Base-by-base conservation (phyloP, 2,888 invertebrate genomes). In the Melanostoma mellinum region DNA sequence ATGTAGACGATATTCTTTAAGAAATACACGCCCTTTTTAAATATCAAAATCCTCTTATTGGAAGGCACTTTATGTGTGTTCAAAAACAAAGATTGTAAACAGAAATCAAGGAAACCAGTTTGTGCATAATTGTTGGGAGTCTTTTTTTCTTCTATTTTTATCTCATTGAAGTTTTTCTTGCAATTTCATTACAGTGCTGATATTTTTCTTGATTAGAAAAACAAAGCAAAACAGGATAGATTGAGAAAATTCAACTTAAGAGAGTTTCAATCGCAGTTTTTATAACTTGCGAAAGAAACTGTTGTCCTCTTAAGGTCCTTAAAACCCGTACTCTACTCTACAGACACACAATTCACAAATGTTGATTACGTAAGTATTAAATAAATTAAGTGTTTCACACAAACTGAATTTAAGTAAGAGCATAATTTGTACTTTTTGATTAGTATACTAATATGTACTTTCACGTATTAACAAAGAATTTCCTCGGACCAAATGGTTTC, bases 251-350 rank as follows among this genome's bases (percentile, higher is more conserved):
- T 2, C 52, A 58, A 48, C 65, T 48, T 36, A 9, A 56, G 6
- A 73, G 52, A 78, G 82, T 82, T 82, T 82, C 82, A 69, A 78
- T 74, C 82, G 82, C 82, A 78, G 68, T 78, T 82, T 53, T 60
- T 69, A 58, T 42, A 78, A 82, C 82, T 82, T 74, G 82, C 82
- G 82, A 58, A 44, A 78, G 78, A 73, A 78, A 82, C 82, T 65
- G 69, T 74, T 55, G 20, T 20, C 40, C 36, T 48, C 35, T 46
- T 40, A 32, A 44, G 30, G n/a, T 69, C 56, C 56, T 40, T 20
- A 53, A 36, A 44, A 50, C 68, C 10, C 10, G 6, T 60, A 33
- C 38, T 71, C 36, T 46, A 46, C 50, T 33, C 69, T 65, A 69
- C 73, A 48, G 56, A 52, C 42, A 81, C 50, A 80, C 33, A 44